These are phyloP conservation scores for Semaprochilodus insignis DNA, from an alignment of 2,797 vertebrate species.

Conservation along the genomic window DNA sequence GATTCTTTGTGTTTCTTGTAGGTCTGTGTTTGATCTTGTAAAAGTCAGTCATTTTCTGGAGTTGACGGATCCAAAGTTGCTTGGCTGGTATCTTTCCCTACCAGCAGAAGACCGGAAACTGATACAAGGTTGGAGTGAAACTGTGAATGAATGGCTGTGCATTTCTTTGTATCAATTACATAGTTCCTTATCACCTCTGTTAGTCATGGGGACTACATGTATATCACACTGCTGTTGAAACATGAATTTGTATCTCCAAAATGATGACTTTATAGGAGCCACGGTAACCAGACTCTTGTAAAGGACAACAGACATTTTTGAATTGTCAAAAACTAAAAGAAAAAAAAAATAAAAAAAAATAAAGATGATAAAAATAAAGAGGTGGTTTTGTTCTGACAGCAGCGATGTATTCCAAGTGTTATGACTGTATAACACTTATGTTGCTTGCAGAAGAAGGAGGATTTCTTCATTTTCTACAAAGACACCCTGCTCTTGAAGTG, in stretches of 20 bases:
- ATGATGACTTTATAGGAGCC: too few relatives aligned
- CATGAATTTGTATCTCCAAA: too few relatives aligned
- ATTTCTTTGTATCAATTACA: not conserved
- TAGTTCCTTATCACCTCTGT: not conserved
- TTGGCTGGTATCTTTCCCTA: conserved; percentile 69
- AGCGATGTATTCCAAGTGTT: too few relatives aligned
- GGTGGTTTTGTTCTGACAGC: not conserved
- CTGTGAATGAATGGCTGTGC: not conserved
- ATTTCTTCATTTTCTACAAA: conserved; percentile 66
- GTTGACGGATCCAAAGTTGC: conserved; percentile 64
- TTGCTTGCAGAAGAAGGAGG: conserved; percentile 71
- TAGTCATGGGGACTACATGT: too few relatives aligned
- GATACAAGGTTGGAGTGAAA: conserved; percentile 64
- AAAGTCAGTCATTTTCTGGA: conserved; percentile 35
- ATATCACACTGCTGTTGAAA: too few relatives aligned
- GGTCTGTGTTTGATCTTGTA: conserved; percentile 70
- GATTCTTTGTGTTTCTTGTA: conserved; percentile 42
- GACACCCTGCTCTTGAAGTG: conserved; percentile 70
- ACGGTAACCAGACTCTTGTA: too few relatives aligned
- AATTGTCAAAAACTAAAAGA: too few relatives aligned
- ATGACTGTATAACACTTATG: not conserved
- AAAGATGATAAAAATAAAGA: too few relatives aligned
- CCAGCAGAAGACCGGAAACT: conserved; percentile 60
- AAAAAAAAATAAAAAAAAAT: too few relatives aligned
- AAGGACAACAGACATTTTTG: too few relatives aligned